phyloP scores from a whole-genome alignment of 2,888 invertebrate species.

The Eupsilia transversa region DNA sequence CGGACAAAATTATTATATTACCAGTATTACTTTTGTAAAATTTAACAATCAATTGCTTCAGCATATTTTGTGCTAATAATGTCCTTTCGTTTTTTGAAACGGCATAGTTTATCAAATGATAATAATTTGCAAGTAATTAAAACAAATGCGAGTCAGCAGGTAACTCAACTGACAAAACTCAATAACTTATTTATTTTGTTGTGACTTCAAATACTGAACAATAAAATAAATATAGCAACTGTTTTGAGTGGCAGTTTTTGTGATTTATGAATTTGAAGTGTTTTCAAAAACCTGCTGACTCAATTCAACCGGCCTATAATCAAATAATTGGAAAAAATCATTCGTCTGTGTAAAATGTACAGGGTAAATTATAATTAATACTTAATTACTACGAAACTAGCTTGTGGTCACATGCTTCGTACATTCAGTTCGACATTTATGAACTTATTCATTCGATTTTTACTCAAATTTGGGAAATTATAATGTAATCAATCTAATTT shows the following conservation, averaged over 20 bases:
- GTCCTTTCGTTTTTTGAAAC: conserved; percentile 26
- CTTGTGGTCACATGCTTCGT: conserved; percentile 66
- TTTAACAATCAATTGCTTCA: conserved; percentile 23
- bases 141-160: conserved; percentile 18
- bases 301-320: conserved; percentile 55
- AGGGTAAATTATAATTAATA: conserved; percentile 82
- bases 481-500: conserved; percentile 63
- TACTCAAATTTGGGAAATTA: conserved; percentile 48
- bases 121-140: conserved; percentile 34
- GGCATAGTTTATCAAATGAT: conserved; percentile 10
- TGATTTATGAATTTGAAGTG: not conserved
- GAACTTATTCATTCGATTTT: conserved; percentile 52
- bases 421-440: conserved; percentile 59
- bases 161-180: not conserved
- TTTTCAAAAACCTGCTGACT: conserved; percentile 28
- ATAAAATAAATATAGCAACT: not conserved
- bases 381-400: conserved; percentile 65
- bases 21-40: conserved; percentile 48
- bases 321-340: conserved; percentile 44
- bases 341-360: conserved; percentile 78
- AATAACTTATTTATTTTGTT: not conserved
- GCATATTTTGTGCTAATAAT: conserved; percentile 30
- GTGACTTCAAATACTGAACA: not conserved
- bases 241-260: not conserved
- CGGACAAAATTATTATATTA: conserved; percentile 36